Percentiles rank a stretch among this genome's conserved stretches.
These are phyloP conservation scores for Chrysaora quinquecirrha DNA, from an alignment of 30 jellyfish, hydroid and myxozoan species.

Conservation along the genomic window DNA sequence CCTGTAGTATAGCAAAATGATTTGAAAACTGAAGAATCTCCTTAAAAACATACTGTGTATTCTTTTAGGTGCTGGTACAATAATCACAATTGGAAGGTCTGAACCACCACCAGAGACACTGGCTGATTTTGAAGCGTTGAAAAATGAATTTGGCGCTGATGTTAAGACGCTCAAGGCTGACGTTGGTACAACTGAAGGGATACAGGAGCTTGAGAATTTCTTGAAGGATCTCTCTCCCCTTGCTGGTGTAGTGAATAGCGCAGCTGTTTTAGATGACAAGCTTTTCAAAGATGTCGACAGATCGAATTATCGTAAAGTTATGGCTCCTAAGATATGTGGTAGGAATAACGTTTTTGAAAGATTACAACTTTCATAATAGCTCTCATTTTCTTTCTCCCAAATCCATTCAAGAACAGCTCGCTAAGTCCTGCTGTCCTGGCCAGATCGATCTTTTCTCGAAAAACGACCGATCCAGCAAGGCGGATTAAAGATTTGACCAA, in stretches of 20 bases:
- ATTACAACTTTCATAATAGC: neutral
- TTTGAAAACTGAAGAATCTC: neutral
- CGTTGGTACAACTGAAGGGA: conserved; percentile 15
- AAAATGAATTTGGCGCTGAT: neutral
- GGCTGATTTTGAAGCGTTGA: conserved; percentile 10
- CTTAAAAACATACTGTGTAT: too few relatives aligned
- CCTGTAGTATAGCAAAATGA: too few relatives aligned
- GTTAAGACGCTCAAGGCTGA: conserved; percentile 3
- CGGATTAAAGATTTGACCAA: too few relatives aligned
- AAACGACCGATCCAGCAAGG: neutral
- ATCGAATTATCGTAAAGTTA: conserved; percentile 49
- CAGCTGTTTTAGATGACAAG: conserved; percentile 56
- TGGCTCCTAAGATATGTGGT: conserved; percentile 58
- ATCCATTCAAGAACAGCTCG: too few relatives aligned
- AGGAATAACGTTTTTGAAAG: neutral
- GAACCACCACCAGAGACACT: conserved; percentile 8
- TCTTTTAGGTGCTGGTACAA: conserved; percentile 49
- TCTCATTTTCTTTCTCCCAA: too few relatives aligned
- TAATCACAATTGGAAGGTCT: conserved; percentile 42
- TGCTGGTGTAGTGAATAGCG: conserved; percentile 74
- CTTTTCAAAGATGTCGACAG: conserved; percentile 19
- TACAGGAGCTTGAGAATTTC: neutral
- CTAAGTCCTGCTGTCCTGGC: too few relatives aligned
- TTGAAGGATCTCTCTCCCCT: conserved; percentile 24
- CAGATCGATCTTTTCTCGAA: neutral